Evolutionary conservation across 2,113 vertebrate species (phyloP), one percentile per base, ranked within the genome.

Genomic region (Stegostoma tigrinum): DNA sequence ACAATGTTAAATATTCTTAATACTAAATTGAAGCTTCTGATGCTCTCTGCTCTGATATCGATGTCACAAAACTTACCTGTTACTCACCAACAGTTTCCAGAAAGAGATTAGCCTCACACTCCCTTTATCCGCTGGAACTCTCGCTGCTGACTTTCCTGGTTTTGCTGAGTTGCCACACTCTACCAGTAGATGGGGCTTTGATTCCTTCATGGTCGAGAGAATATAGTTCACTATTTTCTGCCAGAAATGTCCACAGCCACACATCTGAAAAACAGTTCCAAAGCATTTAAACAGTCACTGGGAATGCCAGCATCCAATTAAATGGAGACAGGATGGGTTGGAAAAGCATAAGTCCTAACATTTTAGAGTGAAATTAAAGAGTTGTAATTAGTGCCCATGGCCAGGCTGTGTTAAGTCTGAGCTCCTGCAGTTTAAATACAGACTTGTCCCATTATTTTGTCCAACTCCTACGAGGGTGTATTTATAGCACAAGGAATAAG

Each of bases 151-250:
- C 48, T 3, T 48, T 48, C 48, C 48, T 24, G 2, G n/a, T 83
- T 17, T 83, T 83, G n/a, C n/a, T 42, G 80, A 42, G 80, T 15
- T 80, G 34, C 52, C 55, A 64, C 30, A 64, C 55, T 90, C 34
- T 67, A 34, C 89, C 89, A 93, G 89, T 66, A 93, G 55, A 93
- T 38, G 89, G 89, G 21, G 89, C 89, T n/a, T 91, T 91, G 27
- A 91, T 64, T 34, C 80, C 27, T 72, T 72, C 27, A 34, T 66
- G 38, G 89, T 66, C n/a, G 0, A 90, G 38, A 38, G 14, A 93
- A n/a, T 38, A 61, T 30, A 61, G 14, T 61, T 61, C 55, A 61
- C 87, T 55, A 52, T 55, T 90, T 90, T 52, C 48, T 27, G 17
- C 61, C 87, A 30, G 52, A 90, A 90, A 64, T 90, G 52, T 17